Base-by-base conservation (phyloP, 2,888 invertebrate genomes). In the Clepsis dumicolana region DNA sequence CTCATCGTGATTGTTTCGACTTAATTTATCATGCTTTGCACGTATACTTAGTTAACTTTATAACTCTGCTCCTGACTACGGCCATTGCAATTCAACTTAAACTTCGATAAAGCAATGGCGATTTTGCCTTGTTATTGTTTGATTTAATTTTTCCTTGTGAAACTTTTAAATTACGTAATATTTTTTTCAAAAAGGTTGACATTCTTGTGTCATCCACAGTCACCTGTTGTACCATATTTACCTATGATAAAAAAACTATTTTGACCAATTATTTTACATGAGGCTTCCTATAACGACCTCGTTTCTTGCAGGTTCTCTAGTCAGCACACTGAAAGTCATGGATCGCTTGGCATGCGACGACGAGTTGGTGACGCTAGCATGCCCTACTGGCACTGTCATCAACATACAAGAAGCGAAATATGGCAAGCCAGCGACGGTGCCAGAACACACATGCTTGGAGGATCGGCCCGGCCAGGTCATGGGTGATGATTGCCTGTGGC, bases 321-420 rank as follows among this genome's bases (percentile, higher is more conserved):
- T 97, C 78, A 98, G 98, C 72, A 98, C 98, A 10, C 93, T 99
- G 80, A 95, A 97, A 87, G 97, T 97, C 63, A 97, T 97, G 93
- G 97, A 98, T 85, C 95, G 96, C 61, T 97, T 97, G 57, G 97
- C 98, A 25, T 99, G 99, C 90, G 98, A 98, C 86, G 97, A 97
- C 64, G 97, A 98, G 82, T 94, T 95, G 79, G 96, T 99, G 80
- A 95, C 96, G 54, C 94, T 99, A 71, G 95, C 96, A 76, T 99
- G 99, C 90, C 98, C 98, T n/a, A 94, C 95, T 52, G 97, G 97
- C 57, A 98, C 99, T n/a, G 96, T 97, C 77, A 98, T 99, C 84
- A 96, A 96, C 77, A 97, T 98, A 73, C 96, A 97, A 71, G 94
- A 97, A 75, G 98, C 98, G 10, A 97, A 97, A 82, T 98, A 98